Evolutionary conservation across 64 coral and sea anemone species (phyloP), one percentile per base, ranked within the genome.

Genomic region (Cladopsammia gracilis): DNA sequence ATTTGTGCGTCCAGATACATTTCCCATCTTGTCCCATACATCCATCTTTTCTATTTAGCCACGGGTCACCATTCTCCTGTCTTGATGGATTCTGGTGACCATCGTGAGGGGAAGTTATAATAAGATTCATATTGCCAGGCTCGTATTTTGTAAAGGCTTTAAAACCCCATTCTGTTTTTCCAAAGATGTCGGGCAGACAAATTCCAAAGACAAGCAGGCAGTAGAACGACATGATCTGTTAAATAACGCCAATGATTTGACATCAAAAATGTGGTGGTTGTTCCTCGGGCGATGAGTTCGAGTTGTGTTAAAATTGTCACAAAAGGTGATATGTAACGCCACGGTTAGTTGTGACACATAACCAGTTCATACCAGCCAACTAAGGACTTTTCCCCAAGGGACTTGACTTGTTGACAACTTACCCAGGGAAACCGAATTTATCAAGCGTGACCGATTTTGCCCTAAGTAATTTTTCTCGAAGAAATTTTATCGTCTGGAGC

Each of bases 1-100:
- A 88, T 14, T 5, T 24, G 18, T 88, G 86, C 19, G 14, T 88
- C 86, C 86, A 88, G 16, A 75, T 75, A 88, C 86, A 88, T 48
- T 69, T 26, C 26, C 86, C 86, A 59, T 18, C 15, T 19, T 14
- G 46, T 71, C 61, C 22, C 20, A 26, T 18, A 48, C 86, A 88
- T 59, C 69, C 86, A 6, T n/a, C 10, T 3, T 16, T 46, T 60
- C 86, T 75, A 25, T 58, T 4, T 75, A 70, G 86, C 86, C 86
- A 88, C 26, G 0, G 25, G 5, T 56, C 1, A 23, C 71, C 71
- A n/a, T 24, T 45, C 13, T 48, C 56, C 48, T 88, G 86, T 11
- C 6, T 13, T 16, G 10, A 25, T 3, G 86, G 86, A 7, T 18
- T 71, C 5, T n/a, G 47, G 2, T 19, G 7, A 25, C 85, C 85